Evolutionary conservation across 1,140 invertebrate species (phyloP).

Genomic region (Lasaia peninsularis): DNA sequence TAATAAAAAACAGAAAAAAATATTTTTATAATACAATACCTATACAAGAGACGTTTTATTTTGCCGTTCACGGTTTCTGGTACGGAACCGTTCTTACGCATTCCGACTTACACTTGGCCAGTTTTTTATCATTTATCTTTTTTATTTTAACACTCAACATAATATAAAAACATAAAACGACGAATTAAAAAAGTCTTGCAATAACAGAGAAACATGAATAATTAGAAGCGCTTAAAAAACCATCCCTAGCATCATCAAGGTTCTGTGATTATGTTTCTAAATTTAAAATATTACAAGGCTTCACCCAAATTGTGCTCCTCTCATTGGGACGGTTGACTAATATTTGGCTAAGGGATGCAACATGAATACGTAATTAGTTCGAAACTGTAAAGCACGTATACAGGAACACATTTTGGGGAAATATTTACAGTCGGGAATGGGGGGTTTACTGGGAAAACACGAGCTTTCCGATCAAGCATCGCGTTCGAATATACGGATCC

Average conservation of each 20-base stretch:
- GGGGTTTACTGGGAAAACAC: conserved; percentile 3
- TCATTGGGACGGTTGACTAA: conserved; percentile 2
- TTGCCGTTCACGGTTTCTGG: too few relatives aligned
- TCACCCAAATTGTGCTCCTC: conserved; percentile 1
- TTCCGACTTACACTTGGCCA: too few relatives aligned
- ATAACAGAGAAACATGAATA: neutral
- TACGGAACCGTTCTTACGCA: too few relatives aligned
- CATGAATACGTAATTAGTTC: conserved; percentile 7
- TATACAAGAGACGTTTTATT: too few relatives aligned
- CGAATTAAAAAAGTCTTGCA: neutral
- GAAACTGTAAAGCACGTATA: conserved; percentile 1
- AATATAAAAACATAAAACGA: neutral
- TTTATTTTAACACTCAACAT: too few relatives aligned
- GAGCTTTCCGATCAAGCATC: neutral
- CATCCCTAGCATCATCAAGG: neutral
- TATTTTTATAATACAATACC: too few relatives aligned
- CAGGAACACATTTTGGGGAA: neutral
- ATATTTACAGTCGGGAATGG: neutral
- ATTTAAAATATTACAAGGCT: conserved; percentile 7
- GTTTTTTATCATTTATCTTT: too few relatives aligned
- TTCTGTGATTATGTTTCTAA: conserved; percentile 7
- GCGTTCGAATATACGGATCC: neutral
- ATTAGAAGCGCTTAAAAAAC: neutral
- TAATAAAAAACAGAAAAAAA: too few relatives aligned
- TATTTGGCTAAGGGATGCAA: conserved; percentile 9